These are phyloP conservation scores for Dermatemys mawii DNA, from an alignment of 2,113 vertebrate species.

Conservation along the genomic window DNA sequence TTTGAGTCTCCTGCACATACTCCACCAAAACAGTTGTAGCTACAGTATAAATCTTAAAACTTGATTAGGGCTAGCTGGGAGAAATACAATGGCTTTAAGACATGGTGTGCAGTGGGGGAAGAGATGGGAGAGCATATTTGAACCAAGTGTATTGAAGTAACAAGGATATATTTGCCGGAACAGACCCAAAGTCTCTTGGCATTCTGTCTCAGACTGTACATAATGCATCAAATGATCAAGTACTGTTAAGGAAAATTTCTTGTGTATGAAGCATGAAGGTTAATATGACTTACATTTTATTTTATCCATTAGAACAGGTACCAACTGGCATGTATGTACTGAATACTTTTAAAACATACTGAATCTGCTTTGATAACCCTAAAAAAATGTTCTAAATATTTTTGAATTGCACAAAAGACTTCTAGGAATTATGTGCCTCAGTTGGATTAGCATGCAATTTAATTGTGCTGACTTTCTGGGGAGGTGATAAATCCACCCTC, in stretches of 20 bases:
- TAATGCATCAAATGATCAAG: background rate
- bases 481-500: background rate
- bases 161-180: background rate
- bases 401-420: background rate
- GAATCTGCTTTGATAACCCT: background rate
- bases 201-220: background rate
- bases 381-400: background rate
- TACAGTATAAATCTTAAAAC: background rate
- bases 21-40: background rate
- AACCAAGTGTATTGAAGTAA: background rate
- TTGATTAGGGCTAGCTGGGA: background rate
- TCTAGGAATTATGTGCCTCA: background rate
- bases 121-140: background rate
- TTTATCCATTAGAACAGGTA: background rate
- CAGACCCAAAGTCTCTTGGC: background rate
- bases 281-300: background rate
- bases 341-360: rapidly evolving
- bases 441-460: background rate
- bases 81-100: background rate
- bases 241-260: background rate
- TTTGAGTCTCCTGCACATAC: background rate
- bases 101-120: rapidly evolving
- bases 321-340: background rate
- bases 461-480: background rate
- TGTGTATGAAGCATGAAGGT: background rate